Evolutionary conservation across 1,140 invertebrate genomes (phyloP).

Genomic region (Melanaphis sacchari): DNA sequence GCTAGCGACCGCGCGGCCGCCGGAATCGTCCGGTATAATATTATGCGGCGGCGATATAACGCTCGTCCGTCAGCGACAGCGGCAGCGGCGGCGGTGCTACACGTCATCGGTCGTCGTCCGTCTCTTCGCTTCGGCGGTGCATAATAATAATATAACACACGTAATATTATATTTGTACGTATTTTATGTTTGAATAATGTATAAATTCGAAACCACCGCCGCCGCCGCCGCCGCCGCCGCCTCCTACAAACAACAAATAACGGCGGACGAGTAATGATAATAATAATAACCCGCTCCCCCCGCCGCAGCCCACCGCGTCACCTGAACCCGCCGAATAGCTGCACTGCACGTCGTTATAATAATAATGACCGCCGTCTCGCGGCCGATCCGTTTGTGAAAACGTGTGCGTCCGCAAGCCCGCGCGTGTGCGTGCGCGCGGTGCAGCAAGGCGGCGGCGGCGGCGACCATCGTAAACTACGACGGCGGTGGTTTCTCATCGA

Average conservation of each 20-base stretch:
- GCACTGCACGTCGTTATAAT: conserved; percentile 33
- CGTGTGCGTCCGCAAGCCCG: neutral
- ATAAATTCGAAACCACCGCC: conserved; percentile 25
- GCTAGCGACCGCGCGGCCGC: neutral
- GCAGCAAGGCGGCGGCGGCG: neutral
- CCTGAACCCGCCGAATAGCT: neutral
- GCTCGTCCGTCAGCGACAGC: neutral
- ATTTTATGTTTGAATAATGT: conserved; percentile 42
- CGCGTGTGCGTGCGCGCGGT: neutral
- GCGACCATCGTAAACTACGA: conserved; percentile 23
- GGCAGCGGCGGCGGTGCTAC: neutral
- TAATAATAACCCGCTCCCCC: conserved; percentile 14
- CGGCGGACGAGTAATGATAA: neutral
- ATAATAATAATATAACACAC: neutral
- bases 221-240: neutral
- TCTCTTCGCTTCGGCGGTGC: neutral
- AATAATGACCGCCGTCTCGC: conserved; percentile 36
- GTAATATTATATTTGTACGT: neutral
- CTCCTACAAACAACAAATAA: conserved; percentile 23
- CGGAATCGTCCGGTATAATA: neutral
- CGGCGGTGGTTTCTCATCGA: neutral
- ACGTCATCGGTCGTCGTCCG: neutral
- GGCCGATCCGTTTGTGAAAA: conserved; percentile 41
- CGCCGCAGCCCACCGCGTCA: neutral
- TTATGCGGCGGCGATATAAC: neutral